phyloP scores from a whole-genome alignment of 1,140 invertebrate genomes.

The Danaus melanippus region DNA sequence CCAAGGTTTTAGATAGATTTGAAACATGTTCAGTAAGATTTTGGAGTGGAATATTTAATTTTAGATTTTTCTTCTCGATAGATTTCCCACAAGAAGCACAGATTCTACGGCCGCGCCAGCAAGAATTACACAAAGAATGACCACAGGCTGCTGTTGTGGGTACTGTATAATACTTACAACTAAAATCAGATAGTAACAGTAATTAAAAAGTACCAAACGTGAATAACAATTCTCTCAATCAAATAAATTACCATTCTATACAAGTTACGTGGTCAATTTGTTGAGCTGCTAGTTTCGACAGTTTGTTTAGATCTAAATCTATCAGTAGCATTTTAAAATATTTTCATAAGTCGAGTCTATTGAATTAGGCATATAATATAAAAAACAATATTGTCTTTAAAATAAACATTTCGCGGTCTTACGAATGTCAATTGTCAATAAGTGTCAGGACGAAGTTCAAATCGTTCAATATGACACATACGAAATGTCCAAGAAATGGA shows the following conservation, averaged over 20 bases:
- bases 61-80: slow-evolving; percentile 32
- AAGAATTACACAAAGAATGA: slow-evolving; percentile 47
- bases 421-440: too few species aligned
- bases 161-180: slow-evolving; percentile 48
- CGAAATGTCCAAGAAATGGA: too few species aligned
- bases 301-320: slow-evolving; percentile 24
- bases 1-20: slow-evolving; percentile 31
- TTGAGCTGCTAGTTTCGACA: slow-evolving; percentile 27
- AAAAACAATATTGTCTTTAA: too few species aligned
- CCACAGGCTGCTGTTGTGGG: slow-evolving; percentile 50
- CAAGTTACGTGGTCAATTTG: slow-evolving; percentile 41
- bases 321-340: slow-evolving; percentile 11
- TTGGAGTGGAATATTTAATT: slow-evolving; percentile 40
- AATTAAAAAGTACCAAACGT: slow-evolving; percentile 4
- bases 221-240: not conserved
- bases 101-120: slow-evolving; percentile 36
- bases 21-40: slow-evolving; percentile 37
- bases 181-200: slow-evolving; percentile 24
- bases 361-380: too few species aligned
- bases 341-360: too few species aligned
- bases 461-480: too few species aligned
- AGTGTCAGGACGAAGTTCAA: too few species aligned
- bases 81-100: slow-evolving; percentile 37
- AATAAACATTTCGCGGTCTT: not conserved
- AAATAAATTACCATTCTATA: slow-evolving; percentile 40